Evolutionary conservation across 2,888 invertebrate genomes (phyloP), one percentile per base, ranked within the genome.

Genomic region (Plagodis dolabraria): DNA sequence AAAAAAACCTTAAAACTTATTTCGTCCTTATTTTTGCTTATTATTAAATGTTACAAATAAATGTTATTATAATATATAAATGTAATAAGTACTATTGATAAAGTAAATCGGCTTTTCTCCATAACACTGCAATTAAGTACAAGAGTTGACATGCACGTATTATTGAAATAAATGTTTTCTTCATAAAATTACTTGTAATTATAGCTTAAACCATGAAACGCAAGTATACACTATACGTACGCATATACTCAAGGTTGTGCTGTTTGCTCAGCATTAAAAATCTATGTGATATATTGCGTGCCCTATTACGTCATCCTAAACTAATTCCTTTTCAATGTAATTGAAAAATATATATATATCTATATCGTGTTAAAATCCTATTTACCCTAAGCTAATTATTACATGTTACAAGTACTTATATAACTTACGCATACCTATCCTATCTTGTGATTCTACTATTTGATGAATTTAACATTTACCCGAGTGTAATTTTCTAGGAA

Each of bases 41-140:
- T 36, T 36, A 42, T 42, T 9, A n/a, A 6, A 42, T 10, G n/a
- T 42, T 38, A 38, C 38, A 42, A 42, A 9, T 45, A 33, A 45
- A 45, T 45, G 45, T 45, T 33, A 9, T 36, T 36, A 36, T 8
- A 7, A 36, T 7, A 36, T 36, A 36, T 36, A 36, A 36, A 36
- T 36, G 36, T 36, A 36, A 36, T 36, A 36, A 8, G 1, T 7
- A 7, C 1, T 36, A 7, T 36, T 36, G 36, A 36, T 36, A 8
- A 6, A 12, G 33, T 45, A 45, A 33, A 45, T 45, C 33, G 22
- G 45, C 9, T 45, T 45, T 45, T 12, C 45, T 45, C 45, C 33
- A 33, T 33, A 8, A 33, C 33, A 45, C 45, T 33, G 33, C 36
- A 36, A 36, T 36, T 36, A 36, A 36, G 5, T 5, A 7, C 36